These are phyloP conservation scores for Drosophila atripex DNA, from an alignment of 2,888 invertebrate genomes.

Conservation along the genomic window DNA sequence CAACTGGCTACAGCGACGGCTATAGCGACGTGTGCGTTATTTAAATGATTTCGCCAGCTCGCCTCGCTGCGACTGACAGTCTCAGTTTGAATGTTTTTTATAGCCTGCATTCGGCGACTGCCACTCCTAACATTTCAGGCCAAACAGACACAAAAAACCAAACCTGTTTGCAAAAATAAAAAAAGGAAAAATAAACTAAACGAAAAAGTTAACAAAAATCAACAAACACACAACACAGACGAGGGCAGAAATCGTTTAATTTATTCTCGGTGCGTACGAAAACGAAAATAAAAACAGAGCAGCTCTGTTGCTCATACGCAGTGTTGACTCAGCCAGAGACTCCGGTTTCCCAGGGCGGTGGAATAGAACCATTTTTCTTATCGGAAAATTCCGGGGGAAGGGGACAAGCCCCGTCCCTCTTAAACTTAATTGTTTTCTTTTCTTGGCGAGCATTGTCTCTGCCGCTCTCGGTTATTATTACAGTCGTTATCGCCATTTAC, in stretches of 20 bases:
- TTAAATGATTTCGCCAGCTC: constrained; percentile 68
- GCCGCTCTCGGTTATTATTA: constrained; percentile 12
- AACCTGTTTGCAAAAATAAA: constrained; percentile 46
- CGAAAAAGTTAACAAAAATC: constrained; percentile 32
- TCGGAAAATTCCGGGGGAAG: constrained; percentile 24
- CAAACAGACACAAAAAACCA: constrained; percentile 2
- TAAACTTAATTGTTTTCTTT: constrained; percentile 44
- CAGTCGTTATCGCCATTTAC: constrained; percentile 39
- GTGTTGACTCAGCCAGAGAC: constrained; percentile 40
- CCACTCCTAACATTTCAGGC: constrained; percentile 51
- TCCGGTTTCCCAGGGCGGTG: constrained; percentile 9
- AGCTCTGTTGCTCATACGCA: constrained; percentile 53
- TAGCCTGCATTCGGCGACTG: constrained; percentile 55
- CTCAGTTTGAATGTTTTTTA: constrained; percentile 71
- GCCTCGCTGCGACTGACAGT: constrained; percentile 50
- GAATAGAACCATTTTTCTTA: constrained; percentile 33
- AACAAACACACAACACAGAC: constrained; percentile 32
- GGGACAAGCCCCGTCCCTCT: constrained; percentile 2
- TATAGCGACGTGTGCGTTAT: constrained; percentile 72
- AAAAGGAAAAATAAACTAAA: constrained; percentile 22
- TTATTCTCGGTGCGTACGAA: constrained; percentile 73
- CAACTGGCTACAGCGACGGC: constrained; percentile 42
- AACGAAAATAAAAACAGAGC: constrained; percentile 44
- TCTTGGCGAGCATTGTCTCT: constrained; percentile 31
- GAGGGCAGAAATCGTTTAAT: constrained; percentile 55